These are phyloP conservation scores for Rapana venosa DNA, from an alignment of 2,888 invertebrate genomes.

Conservation along the genomic window DNA sequence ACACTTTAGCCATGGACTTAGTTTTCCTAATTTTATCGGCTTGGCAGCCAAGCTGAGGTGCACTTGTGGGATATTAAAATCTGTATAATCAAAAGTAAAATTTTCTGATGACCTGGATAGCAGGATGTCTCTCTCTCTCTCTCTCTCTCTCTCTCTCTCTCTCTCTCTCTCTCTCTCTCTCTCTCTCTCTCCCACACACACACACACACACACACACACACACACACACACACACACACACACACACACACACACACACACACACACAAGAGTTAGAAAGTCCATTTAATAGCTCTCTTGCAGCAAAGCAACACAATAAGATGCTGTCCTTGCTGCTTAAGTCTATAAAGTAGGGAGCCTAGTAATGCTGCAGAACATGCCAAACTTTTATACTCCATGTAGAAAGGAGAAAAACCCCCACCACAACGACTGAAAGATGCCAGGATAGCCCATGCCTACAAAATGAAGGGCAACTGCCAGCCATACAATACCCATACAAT, in stretches of 20 bases:
- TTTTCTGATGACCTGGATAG: too few species aligned
- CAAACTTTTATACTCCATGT: slow-evolving; percentile 26
- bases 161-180: neutral
- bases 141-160: too few species aligned
- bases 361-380: slow-evolving; percentile 26
- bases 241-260: slow-evolving; percentile 28
- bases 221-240: neutral
- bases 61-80: too few species aligned
- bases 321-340: slow-evolving; percentile 44
- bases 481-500: slow-evolving; percentile 45
- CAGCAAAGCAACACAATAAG: slow-evolving; percentile 44
- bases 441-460: slow-evolving; percentile 35
- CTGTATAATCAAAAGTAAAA: too few species aligned
- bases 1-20: too few species aligned
- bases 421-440: slow-evolving; percentile 53
- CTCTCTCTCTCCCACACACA: too few species aligned
- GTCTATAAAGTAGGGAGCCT: slow-evolving; percentile 43
- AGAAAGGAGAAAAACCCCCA: slow-evolving; percentile 31
- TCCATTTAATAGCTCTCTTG: neutral
- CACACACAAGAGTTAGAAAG: too few species aligned
- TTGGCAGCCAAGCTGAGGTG: too few species aligned
- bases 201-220: neutral
- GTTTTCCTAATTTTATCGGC: too few species aligned
- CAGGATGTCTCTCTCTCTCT: too few species aligned
- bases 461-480: slow-evolving; percentile 28